phyloP scores from a whole-genome alignment of 2,113 vertebrate genomes.

The Dasyprocta punctata region DNA sequence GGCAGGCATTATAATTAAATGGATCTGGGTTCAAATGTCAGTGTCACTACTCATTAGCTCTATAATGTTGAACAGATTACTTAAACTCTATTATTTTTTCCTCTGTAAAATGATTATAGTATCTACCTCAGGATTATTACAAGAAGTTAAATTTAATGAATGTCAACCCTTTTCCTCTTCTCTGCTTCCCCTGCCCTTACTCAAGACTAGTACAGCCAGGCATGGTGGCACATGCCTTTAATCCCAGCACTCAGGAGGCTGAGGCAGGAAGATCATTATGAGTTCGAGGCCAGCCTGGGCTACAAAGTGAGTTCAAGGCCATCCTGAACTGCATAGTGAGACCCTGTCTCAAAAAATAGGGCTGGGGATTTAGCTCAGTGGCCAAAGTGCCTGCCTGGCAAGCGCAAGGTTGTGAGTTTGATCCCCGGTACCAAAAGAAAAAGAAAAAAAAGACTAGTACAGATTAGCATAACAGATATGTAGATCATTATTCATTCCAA shows the following conservation, averaged over 20 bases:
- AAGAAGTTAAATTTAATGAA: slow-evolving; percentile 48
- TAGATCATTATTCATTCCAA: slow-evolving; percentile 19
- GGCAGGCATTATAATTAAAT: slow-evolving; percentile 41
- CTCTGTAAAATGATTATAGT: slow-evolving; percentile 42
- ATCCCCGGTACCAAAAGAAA: too few relatives aligned
- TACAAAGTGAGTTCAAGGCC: too few relatives aligned
- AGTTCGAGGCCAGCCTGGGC: too few relatives aligned
- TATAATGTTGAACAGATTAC: slow-evolving; percentile 21
- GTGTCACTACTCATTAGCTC: slow-evolving; percentile 2
- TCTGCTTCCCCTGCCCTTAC: not conserved
- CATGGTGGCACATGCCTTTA: too few relatives aligned
- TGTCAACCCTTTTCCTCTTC: not conserved
- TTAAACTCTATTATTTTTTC: slow-evolving; percentile 58
- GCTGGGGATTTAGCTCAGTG: too few relatives aligned
- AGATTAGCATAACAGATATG: slow-evolving; percentile 23
- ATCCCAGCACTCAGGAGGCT: too few relatives aligned
- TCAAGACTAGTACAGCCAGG: slow-evolving; percentile 45
- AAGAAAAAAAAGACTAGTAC: slow-evolving; percentile 41
- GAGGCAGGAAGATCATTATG: too few relatives aligned
- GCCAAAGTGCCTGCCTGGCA: too few relatives aligned
- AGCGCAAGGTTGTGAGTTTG: too few relatives aligned
- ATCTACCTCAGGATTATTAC: slow-evolving; percentile 69
- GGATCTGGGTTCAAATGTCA: slow-evolving; percentile 40
- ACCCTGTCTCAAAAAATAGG: too few relatives aligned
- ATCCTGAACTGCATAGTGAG: too few relatives aligned